Evolutionary conservation across 2,797 vertebrate genomes (phyloP).

Genomic region (Acanthopagrus latus): DNA sequence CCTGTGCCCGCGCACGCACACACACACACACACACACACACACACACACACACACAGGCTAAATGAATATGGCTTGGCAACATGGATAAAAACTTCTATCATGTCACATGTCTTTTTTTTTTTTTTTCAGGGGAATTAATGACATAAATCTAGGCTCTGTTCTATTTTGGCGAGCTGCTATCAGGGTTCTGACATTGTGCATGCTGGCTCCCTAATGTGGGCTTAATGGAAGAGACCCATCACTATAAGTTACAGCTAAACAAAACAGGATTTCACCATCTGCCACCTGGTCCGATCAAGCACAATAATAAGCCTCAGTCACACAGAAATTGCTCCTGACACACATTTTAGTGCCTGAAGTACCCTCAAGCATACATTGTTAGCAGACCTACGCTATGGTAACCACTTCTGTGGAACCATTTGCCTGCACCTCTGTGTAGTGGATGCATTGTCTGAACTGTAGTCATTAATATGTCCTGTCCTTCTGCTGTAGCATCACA

Average conservation of each 20-base stretch:
- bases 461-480: not conserved
- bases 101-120: slow-evolving; percentile 5
- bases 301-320: slow-evolving; percentile 10
- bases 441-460: not conserved
- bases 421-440: not conserved
- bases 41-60: not conserved
- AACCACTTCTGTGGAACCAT: not conserved
- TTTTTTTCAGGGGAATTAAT: not conserved
- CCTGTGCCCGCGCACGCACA: not conserved
- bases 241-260: slow-evolving; percentile 15
- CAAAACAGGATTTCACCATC: not conserved
- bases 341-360: not conserved
- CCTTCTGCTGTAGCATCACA: not conserved
- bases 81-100: slow-evolving; percentile 6
- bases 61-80: not conserved
- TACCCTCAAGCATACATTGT: not conserved
- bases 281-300: not conserved
- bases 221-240: slow-evolving; percentile 17
- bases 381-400: not conserved
- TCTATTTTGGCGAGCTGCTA: not conserved
- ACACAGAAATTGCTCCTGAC: not conserved
- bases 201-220: slow-evolving; percentile 13
- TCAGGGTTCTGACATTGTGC: not conserved
- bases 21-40: slow-evolving; percentile 2
- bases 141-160: not conserved